Base-by-base conservation (phyloP, 2,888 invertebrate species). In the Steinernema carpocapsae region DNA sequence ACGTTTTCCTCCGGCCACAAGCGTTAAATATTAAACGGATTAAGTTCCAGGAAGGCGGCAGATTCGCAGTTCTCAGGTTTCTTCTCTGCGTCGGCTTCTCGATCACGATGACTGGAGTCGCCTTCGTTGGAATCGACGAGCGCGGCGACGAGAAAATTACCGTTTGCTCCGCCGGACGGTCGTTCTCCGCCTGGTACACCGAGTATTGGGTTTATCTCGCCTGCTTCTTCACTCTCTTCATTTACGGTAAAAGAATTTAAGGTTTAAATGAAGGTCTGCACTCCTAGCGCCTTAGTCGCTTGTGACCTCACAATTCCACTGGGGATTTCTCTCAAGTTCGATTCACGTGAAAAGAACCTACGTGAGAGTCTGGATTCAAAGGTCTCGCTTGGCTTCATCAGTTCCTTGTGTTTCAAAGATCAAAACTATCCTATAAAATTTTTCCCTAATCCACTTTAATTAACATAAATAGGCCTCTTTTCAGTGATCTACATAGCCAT, bases 51-150 rank as follows among this genome's bases (percentile, higher is more conserved):
- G 37, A 37, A 37, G 37, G 37, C 37, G 37, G 37, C 37, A 37
- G 10, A 37, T 37, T 37, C 37, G 56, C 45, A 22, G n/a, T 45
- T 19, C n/a, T 59, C 43, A 22, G 73, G 19, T 73, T 56, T 37
- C 17, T 19, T 42, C 14, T 73, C 64, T 52, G 73, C 42, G 32
- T 37, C 64, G 42, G 73, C 19, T 73, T 73, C 73, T 29, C 42
- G 59, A 37, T 37, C 56, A 26, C 59, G 17, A 73, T 59, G 73
- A 73, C 42, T 17, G 56, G 59, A 29, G 64, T 64, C 32, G 64
- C 64, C 17, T 64, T 64, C 32, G 37, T 32, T 3, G 64, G 64
- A 14, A 64, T 64, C 29, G 32, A n/a, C 64, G 17, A 29, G 32
- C 64, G 64, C 32, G 64, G 64, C 17, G 64, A 64, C 32, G 64